phyloP scores from a whole-genome alignment of 2,888 invertebrate genomes.

The Ferrisia virgata region DNA sequence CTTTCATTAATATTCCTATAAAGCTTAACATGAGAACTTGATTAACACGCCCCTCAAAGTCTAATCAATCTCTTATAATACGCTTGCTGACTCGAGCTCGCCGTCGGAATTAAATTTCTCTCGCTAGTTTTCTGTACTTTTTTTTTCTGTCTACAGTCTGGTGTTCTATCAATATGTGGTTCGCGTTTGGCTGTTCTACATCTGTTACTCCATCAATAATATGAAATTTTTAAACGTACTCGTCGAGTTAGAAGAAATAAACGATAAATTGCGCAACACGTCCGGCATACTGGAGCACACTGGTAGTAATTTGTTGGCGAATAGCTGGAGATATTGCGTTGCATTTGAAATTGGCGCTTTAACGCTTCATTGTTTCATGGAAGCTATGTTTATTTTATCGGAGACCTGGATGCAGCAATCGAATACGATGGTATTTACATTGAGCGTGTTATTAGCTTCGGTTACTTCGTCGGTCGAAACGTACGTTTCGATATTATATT shows the following conservation, averaged over 20 bases:
- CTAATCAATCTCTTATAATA: neutral
- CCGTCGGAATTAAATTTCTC: neutral
- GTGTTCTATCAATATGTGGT: slow-evolving; percentile 22
- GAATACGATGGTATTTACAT: neutral
- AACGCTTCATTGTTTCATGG: neutral
- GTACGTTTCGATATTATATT: slow-evolving; percentile 28
- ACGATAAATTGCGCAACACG: slow-evolving; percentile 24
- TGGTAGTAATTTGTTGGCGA: neutral
- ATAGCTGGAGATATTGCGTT: slow-evolving; percentile 3
- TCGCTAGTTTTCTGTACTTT: neutral
- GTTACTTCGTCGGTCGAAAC: slow-evolving; percentile 1
- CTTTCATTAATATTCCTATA: too few relatives aligned
- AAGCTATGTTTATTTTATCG: neutral
- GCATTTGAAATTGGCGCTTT: slow-evolving; percentile 16
- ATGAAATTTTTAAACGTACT: slow-evolving; percentile 4
- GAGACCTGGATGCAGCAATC: neutral
- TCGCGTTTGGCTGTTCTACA: neutral
- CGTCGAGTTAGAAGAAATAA: slow-evolving; percentile 1
- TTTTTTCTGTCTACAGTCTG: neutral
- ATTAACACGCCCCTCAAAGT: neutral
- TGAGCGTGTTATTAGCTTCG: neutral
- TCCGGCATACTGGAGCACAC: neutral
- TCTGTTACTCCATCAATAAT: slow-evolving; percentile 15
- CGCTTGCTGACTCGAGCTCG: neutral
- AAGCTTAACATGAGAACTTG: too few relatives aligned